Conservation (phyloP, 2,797 vertebrate genomes). For the Hippocampus kuda region DNA sequence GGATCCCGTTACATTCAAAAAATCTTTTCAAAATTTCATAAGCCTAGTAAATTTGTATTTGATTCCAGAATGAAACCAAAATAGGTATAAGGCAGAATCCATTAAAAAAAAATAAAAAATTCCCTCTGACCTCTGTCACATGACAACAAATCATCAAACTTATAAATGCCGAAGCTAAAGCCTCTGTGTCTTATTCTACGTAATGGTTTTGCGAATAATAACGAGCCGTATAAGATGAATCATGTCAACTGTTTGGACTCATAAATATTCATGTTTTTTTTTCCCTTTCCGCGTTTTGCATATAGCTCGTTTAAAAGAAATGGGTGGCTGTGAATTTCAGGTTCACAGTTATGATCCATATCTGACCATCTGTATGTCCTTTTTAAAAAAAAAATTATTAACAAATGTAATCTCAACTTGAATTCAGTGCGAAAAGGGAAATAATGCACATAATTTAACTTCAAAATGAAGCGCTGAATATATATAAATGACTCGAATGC, state of each 20-base stretch:
- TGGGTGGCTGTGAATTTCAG: conserved; percentile 20
- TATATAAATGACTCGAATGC: conserved; percentile 9
- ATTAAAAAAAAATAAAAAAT: no score
- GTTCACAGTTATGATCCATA: conserved; percentile 30
- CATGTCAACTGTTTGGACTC: conserved; percentile 47
- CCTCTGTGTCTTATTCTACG: conserved; percentile 37
- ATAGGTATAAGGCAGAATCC: no score
- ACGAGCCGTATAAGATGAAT: conserved; percentile 61
- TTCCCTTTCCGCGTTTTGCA: conserved; percentile 36
- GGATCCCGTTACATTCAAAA: no score
- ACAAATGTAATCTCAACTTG: conserved; percentile 32
- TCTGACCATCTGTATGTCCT: conserved; percentile 43
- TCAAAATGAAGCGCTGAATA: conserved; percentile 14
- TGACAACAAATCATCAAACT: no score
- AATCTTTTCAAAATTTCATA: no score
- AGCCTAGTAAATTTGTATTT: no score
- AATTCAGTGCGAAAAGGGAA: conserved; percentile 42
- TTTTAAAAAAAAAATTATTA: conserved; percentile 13
- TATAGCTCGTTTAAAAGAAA: conserved; percentile 38
- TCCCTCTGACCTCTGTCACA: no score
- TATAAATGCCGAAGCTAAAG: conserved; percentile 2
- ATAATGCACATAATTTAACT: conserved; percentile 23
- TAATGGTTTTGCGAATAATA: conserved; percentile 47
- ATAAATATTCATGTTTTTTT: conserved; percentile 58
- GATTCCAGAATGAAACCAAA: no score